These are phyloP conservation scores for Sinocyclocheilus rhinocerous DNA, from an alignment of 2,113 vertebrate genomes.

Conservation along the genomic window DNA sequence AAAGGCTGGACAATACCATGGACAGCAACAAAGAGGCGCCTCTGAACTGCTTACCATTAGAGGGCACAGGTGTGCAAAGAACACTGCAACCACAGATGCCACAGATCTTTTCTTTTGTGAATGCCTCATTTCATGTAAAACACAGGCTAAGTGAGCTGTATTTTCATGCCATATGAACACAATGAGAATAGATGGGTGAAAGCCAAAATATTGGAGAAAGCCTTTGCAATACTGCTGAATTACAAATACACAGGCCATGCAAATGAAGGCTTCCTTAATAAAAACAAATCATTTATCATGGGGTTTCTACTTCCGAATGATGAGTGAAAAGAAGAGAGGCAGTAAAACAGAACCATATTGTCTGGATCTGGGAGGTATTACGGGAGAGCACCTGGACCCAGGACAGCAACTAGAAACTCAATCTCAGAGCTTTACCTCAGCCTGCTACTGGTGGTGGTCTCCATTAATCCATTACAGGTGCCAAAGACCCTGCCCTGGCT, in stretches of 20 bases:
- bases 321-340: constrained; percentile 47
- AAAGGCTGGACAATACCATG: constrained; percentile 57
- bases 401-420: constrained; percentile 84
- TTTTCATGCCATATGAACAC: neutral
- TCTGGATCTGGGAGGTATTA: constrained; percentile 78
- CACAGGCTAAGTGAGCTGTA: neutral
- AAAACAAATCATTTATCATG: neutral
- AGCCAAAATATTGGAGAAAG: neutral
- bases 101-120: neutral
- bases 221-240: neutral
- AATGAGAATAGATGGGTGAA: neutral
- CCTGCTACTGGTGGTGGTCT: constrained; percentile 86
- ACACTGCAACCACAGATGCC: constrained; percentile 11
- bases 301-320: neutral
- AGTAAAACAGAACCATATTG: constrained; percentile 75
- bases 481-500: constrained; percentile 74
- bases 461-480: constrained; percentile 96
- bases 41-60: constrained; percentile 51
- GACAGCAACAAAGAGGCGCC: constrained; percentile 54
- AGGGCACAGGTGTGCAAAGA: constrained; percentile 59
- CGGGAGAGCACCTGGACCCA: constrained; percentile 89
- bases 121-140: neutral
- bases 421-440: constrained; percentile 87
- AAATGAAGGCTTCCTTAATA: neutral
- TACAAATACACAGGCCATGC: neutral